Conservation (phyloP, 2,797 vertebrate species). For the Melopsittacus undulatus region DNA sequence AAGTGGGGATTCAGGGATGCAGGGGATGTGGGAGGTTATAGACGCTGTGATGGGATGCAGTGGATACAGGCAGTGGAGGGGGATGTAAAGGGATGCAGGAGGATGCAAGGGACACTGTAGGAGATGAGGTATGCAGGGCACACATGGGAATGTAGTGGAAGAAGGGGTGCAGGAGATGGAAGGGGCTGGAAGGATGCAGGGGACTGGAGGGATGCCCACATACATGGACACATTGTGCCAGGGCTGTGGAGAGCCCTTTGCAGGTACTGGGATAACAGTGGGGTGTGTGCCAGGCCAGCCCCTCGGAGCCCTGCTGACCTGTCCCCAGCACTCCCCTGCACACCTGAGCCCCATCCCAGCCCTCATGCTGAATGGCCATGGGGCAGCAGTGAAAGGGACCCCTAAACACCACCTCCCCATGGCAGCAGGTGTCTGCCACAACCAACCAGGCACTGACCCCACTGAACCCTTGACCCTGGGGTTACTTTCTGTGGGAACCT, state of each 20-base stretch:
- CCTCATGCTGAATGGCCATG: background rate
- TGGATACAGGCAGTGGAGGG: background rate
- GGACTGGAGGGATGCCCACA: rapidly evolving
- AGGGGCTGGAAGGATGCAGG: background rate
- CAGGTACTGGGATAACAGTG: background rate
- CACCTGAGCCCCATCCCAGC: background rate
- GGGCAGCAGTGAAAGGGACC: background rate
- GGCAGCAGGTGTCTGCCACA: background rate
- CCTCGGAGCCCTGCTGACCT: background rate
- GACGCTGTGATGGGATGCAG: background rate
- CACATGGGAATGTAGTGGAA: background rate
- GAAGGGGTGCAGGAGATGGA: background rate
- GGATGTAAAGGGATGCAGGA: background rate
- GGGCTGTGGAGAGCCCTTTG: background rate
- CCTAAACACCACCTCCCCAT: background rate
- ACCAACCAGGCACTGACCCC: background rate
- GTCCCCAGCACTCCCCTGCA: background rate
- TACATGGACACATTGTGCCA: background rate
- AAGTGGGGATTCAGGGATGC: background rate
- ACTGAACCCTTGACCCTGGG: background rate
- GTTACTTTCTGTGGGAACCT: background rate
- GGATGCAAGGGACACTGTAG: background rate
- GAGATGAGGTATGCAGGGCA: background rate
- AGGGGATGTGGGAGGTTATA: background rate
- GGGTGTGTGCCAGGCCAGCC: background rate